phyloP scores from a whole-genome alignment of 2,888 invertebrate species.

The Rutpela maculata region DNA sequence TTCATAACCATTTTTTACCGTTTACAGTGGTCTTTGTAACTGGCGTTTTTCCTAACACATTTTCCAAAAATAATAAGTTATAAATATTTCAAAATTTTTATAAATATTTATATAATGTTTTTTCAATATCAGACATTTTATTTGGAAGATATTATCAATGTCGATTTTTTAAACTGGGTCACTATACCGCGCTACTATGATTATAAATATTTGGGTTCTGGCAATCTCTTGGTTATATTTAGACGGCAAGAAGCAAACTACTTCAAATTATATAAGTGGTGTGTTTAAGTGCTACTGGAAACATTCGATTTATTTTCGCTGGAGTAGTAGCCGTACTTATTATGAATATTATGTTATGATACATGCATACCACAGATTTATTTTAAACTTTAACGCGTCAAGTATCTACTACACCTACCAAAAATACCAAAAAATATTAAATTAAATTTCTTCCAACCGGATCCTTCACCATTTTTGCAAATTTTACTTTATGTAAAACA shows the following conservation, averaged over 20 bases:
- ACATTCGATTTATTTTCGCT: conserved; percentile 14
- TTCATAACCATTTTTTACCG: too few relatives aligned
- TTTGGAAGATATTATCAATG: neutral
- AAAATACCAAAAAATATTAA: neutral
- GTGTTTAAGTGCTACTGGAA: conserved; percentile 17
- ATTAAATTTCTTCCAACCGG: too few relatives aligned
- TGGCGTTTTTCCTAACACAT: neutral
- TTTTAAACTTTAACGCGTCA: neutral
- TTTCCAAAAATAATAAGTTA: neutral
- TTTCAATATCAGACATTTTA: neutral
- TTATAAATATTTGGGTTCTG: conserved; percentile 30
- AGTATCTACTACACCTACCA: neutral
- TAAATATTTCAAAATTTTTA: neutral
- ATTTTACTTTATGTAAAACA: too few relatives aligned
- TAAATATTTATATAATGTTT: neutral
- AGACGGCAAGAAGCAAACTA: conserved; percentile 20
- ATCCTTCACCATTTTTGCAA: too few relatives aligned
- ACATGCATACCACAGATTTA: neutral
- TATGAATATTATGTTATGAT: neutral
- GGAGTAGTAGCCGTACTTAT: neutral
- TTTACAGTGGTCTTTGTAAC: too few relatives aligned
- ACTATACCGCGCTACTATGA: neutral
- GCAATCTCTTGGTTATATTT: conserved; percentile 27
- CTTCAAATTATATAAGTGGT: conserved; percentile 25
- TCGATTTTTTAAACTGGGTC: conserved; percentile 24